These are phyloP conservation scores for Lathronympha strigana DNA, from an alignment of 2,888 invertebrate species.

Conservation along the genomic window DNA sequence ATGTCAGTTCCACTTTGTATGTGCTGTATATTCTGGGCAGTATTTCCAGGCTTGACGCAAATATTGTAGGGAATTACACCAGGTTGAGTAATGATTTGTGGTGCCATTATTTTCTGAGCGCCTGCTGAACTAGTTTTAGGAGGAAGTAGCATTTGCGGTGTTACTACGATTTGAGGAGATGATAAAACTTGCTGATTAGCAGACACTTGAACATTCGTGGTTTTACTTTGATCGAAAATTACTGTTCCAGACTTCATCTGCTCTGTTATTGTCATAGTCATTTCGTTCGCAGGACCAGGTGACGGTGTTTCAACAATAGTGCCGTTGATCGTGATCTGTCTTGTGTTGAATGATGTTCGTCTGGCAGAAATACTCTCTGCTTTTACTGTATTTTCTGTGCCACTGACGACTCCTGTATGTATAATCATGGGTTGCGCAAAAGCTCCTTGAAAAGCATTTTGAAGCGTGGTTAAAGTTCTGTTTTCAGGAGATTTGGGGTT, in stretches of 20 bases:
- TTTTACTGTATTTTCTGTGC: slow-evolving; percentile 74
- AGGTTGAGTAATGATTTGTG: slow-evolving; percentile 77
- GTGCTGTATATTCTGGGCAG: slow-evolving; percentile 71
- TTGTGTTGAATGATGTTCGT: slow-evolving; percentile 79
- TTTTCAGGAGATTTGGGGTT: slow-evolving; percentile 84
- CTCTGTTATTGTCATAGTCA: slow-evolving; percentile 81
- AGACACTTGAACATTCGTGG: slow-evolving; percentile 77
- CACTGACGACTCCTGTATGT: slow-evolving; percentile 77
- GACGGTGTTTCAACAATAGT: slow-evolving; percentile 82
- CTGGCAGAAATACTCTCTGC: slow-evolving; percentile 79
- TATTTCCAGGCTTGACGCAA: slow-evolving; percentile 77
- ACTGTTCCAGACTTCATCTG: slow-evolving; percentile 80
- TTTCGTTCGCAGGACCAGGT: slow-evolving; percentile 79
- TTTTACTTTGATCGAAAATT: slow-evolving; percentile 78
- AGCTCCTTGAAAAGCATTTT: slow-evolving; percentile 79
- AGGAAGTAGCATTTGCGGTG: slow-evolving; percentile 79
- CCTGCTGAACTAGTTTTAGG: slow-evolving; percentile 72
- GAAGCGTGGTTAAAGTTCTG: slow-evolving; percentile 77
- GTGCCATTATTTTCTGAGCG: slow-evolving; percentile 73
- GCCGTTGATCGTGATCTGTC: slow-evolving; percentile 82
- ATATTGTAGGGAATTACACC: slow-evolving; percentile 78
- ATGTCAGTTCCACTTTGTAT: slow-evolving; percentile 74
- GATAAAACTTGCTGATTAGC: slow-evolving; percentile 76
- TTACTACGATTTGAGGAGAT: slow-evolving; percentile 80
- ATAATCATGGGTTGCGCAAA: slow-evolving; percentile 82